A percentile compares a stretch with the other conserved stretches of the same genome.
phyloP scores from a whole-genome alignment of 1,140 invertebrate species.

The Drosophila novamexicana region DNA sequence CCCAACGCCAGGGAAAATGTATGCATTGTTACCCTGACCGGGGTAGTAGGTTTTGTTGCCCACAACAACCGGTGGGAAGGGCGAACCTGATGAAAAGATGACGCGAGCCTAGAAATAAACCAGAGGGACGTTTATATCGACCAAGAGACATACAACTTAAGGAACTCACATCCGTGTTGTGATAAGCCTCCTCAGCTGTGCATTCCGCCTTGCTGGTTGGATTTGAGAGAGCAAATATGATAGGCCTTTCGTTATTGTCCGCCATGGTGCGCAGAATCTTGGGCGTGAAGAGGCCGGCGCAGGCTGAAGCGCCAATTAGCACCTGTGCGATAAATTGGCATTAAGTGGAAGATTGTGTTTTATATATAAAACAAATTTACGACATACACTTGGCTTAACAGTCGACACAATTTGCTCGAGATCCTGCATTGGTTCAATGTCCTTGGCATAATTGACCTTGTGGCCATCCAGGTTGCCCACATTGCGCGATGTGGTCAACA shows the following conservation, averaged over 20 bases:
- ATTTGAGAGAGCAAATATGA: constrained; percentile 98
- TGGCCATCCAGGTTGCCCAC: constrained; percentile 91
- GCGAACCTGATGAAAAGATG: constrained; percentile 96
- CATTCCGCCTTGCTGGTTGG: constrained; percentile 98
- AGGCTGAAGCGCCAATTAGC: constrained; percentile 92
- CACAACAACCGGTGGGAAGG: constrained; percentile 92
- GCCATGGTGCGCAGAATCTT: constrained; percentile 94
- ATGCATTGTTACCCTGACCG: constrained; percentile 98
- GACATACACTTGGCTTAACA: constrained; percentile 89
- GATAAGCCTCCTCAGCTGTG: constrained; percentile 96
- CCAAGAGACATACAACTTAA: background rate
- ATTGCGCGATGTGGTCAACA: constrained; percentile 90
- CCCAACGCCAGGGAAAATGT: constrained; percentile 96
- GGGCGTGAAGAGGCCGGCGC: constrained; percentile 94
- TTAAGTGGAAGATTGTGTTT: background rate
- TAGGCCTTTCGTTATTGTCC: constrained; percentile 92
- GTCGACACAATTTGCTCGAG: constrained; percentile 92
- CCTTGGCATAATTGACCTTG: constrained; percentile 93
- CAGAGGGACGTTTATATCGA: background rate
- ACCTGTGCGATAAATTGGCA: constrained; percentile 44
- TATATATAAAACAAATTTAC: background rate
- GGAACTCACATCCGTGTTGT: constrained; percentile 90
- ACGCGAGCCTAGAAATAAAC: constrained; percentile 89
- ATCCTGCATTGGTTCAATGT: constrained; percentile 90
- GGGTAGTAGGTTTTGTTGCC: constrained; percentile 93